Conservation (phyloP, 2,797 vertebrate genomes). For the Distichodus sexfasciatus region DNA sequence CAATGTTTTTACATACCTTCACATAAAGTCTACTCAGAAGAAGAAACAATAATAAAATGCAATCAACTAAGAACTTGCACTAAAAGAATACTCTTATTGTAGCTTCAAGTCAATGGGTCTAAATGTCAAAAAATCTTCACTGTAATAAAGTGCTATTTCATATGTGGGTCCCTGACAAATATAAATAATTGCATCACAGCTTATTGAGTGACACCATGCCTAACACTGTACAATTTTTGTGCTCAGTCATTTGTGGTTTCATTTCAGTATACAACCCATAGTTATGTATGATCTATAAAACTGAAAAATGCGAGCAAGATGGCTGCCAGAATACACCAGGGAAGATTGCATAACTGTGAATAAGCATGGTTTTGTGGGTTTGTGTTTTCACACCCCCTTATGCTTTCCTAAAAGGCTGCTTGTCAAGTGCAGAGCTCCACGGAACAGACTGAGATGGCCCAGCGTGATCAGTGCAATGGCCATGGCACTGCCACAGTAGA, state of each 20-base stretch:
- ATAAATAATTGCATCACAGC: background rate
- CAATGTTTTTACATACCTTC: background rate
- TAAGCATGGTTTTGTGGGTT: background rate
- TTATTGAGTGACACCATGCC: background rate
- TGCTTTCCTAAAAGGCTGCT: constrained; percentile 81
- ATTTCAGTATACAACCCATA: too few species aligned
- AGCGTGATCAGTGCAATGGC: constrained; percentile 70
- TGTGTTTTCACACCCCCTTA: constrained; percentile 78
- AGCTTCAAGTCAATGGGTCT: background rate
- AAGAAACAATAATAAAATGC: too few species aligned
- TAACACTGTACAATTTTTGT: background rate
- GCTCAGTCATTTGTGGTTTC: too few species aligned
- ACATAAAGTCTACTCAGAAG: background rate
- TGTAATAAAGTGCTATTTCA: background rate
- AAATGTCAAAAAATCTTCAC: background rate
- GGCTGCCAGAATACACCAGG: too few species aligned
- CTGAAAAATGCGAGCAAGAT: too few species aligned
- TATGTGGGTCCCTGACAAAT: background rate
- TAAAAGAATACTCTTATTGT: background rate
- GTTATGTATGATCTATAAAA: too few species aligned
- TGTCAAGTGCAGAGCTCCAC: constrained; percentile 74
- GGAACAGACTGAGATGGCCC: constrained; percentile 72
- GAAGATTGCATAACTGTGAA: background rate
- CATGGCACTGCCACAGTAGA: constrained; percentile 74
- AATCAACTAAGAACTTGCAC: too few species aligned